A percentile compares a stretch with the other conserved stretches of the same genome.
Evolutionary conservation across 2,113 vertebrate genomes (phyloP).

Genomic region (Ellobius talpinus): DNA sequence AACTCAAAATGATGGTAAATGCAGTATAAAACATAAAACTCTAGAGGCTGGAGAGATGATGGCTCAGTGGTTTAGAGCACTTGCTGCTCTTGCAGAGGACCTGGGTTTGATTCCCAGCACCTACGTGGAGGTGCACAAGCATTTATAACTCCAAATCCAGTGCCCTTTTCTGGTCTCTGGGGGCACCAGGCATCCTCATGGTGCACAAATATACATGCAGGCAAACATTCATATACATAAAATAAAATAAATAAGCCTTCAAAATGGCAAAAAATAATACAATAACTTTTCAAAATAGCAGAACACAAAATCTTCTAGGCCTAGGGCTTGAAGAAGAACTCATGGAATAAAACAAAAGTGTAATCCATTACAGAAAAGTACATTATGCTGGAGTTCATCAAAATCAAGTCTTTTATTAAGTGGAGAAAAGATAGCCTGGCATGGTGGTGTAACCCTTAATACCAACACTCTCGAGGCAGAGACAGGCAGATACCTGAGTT

Average conservation of each 20-base stretch:
- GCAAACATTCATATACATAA: not conserved
- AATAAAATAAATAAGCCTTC: not conserved
- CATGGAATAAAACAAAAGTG: not conserved
- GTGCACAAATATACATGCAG: not conserved
- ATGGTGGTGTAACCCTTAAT: not conserved
- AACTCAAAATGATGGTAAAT: not conserved
- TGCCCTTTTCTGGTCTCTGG: not conserved
- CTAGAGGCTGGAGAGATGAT: not conserved
- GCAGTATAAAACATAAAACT: constrained; percentile 3
- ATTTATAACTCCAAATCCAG: not conserved
- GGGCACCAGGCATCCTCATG: not conserved
- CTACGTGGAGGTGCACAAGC: not conserved
- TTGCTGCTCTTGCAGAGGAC: not conserved
- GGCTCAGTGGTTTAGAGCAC: not conserved
- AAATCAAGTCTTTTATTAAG: constrained; percentile 8
- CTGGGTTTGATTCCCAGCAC: not conserved
- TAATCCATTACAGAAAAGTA: not conserved
- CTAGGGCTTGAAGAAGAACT: not conserved
- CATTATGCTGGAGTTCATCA: not conserved
- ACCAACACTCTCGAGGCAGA: not conserved
- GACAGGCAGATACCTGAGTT: not conserved
- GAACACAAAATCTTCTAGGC: not conserved
- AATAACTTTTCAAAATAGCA: not conserved
- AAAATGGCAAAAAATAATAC: not conserved
- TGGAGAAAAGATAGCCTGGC: not conserved